Conservation (phyloP, 1,140 invertebrate species). For the Cydia splendana region DNA sequence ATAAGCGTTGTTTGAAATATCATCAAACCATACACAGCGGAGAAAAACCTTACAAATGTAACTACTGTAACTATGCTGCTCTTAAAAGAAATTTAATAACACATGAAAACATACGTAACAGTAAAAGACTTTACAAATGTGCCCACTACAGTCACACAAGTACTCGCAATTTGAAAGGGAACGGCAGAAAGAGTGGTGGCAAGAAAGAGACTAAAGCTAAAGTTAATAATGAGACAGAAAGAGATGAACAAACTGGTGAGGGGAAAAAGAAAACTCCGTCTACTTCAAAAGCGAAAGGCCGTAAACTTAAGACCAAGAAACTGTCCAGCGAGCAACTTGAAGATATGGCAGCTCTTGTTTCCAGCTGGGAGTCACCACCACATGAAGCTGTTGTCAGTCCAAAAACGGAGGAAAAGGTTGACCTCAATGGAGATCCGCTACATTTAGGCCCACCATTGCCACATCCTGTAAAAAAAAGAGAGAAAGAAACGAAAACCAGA, state of each 20-base stretch:
- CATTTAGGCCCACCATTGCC: conserved; percentile 16
- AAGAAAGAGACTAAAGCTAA: conserved; percentile 53
- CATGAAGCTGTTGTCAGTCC: conserved; percentile 45
- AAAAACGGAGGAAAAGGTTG: conserved; percentile 6
- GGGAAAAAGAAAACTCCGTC: conserved; percentile 37
- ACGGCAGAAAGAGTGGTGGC: conserved; percentile 55
- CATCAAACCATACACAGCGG: too few relatives aligned
- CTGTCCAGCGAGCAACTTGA: conserved; percentile 59
- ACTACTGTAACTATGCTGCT: too few relatives aligned
- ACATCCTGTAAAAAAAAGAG: conserved; percentile 48
- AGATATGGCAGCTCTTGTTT: conserved; percentile 63
- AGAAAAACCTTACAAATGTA: too few relatives aligned
- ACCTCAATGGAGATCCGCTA: conserved; percentile 26
- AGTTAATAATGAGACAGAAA: conserved; percentile 45
- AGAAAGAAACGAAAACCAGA: conserved; percentile 61
- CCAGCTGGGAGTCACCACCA: conserved; percentile 65
- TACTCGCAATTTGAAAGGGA: too few relatives aligned
- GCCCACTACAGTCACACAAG: too few relatives aligned
- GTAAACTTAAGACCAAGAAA: conserved; percentile 63
- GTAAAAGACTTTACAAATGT: too few relatives aligned
- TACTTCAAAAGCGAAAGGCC: conserved; percentile 33
- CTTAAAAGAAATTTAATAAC: too few relatives aligned
- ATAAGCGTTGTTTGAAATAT: too few relatives aligned
- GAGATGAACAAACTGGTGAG: conserved; percentile 36
- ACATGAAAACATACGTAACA: too few relatives aligned